A percentile compares a stretch with the other conserved stretches of the same genome.
phyloP scores from a whole-genome alignment of 1,140 invertebrate genomes.

The Fopius arisanus region DNA sequence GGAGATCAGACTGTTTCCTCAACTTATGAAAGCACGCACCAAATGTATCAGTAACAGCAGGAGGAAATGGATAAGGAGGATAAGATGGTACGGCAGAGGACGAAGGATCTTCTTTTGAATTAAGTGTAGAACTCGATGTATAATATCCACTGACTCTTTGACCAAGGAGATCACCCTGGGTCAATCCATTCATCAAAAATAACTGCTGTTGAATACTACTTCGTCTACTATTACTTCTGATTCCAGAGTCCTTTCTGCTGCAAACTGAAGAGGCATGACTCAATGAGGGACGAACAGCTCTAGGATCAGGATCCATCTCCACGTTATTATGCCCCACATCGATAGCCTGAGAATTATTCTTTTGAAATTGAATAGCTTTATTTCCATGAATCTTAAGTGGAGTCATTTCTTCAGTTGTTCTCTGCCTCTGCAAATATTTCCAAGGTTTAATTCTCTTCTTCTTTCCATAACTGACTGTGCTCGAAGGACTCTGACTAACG shows the following conservation, averaged over 20 bases:
- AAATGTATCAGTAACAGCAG: slow-evolving; percentile 66
- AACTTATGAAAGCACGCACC: slow-evolving; percentile 78
- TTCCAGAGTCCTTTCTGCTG: slow-evolving; percentile 87
- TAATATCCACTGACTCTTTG: slow-evolving; percentile 88
- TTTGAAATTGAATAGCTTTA: background rate
- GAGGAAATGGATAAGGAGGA: slow-evolving; percentile 60
- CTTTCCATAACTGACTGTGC: slow-evolving; percentile 64
- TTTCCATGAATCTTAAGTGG: slow-evolving; percentile 47
- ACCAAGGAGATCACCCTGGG: slow-evolving; percentile 78
- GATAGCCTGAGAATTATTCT: slow-evolving; percentile 11
- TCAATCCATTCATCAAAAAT: slow-evolving; percentile 72
- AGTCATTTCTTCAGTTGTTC: slow-evolving; percentile 59
- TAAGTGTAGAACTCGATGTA: slow-evolving; percentile 78
- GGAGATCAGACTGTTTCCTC: slow-evolving; percentile 86
- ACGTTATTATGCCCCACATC: slow-evolving; percentile 47
- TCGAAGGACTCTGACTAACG: slow-evolving; percentile 68
- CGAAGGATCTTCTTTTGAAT: slow-evolving; percentile 58
- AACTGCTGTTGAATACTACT: slow-evolving; percentile 86
- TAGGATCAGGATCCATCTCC: slow-evolving; percentile 62
- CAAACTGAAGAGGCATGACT: slow-evolving; percentile 79
- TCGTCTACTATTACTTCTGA: slow-evolving; percentile 81
- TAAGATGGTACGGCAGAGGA: slow-evolving; percentile 45
- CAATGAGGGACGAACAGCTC: slow-evolving; percentile 62
- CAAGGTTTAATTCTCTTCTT: slow-evolving; percentile 55
- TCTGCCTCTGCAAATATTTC: slow-evolving; percentile 58